phyloP scores from a whole-genome alignment of 2,888 invertebrate genomes.

The Penaeus monodon region DNA sequence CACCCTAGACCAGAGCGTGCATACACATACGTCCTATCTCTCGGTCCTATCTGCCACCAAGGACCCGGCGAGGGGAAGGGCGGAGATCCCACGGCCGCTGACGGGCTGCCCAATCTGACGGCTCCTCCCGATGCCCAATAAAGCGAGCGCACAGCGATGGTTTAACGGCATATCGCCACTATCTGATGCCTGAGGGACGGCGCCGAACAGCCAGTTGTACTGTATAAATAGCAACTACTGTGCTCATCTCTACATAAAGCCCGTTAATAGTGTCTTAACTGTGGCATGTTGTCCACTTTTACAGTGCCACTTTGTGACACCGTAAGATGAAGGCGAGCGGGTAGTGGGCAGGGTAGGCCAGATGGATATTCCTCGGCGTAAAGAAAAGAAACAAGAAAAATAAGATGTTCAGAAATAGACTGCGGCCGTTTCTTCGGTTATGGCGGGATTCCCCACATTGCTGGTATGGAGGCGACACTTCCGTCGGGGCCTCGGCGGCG shows the following conservation, averaged over 20 bases:
- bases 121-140: slow-evolving; percentile 29
- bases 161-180: slow-evolving; percentile 18
- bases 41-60: no score
- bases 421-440: no score
- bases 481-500: no score
- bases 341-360: background rate
- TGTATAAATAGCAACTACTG: slow-evolving; percentile 14
- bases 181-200: slow-evolving; percentile 30
- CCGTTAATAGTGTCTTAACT: slow-evolving; percentile 34
- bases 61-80: background rate
- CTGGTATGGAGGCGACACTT: no score
- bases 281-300: slow-evolving; percentile 26
- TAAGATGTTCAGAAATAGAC: background rate
- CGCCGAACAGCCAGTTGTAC: background rate
- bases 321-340: background rate
- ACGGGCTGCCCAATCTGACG: slow-evolving; percentile 12
- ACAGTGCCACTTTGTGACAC: slow-evolving; percentile 27
- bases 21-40: no score
- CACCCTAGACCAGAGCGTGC: no score
- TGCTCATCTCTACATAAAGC: slow-evolving; percentile 30
- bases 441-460: no score
- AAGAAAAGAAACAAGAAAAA: background rate
- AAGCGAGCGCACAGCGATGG: slow-evolving; percentile 12
- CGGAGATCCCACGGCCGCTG: background rate
- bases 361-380: background rate